Percentiles rank a stretch among this genome's conserved stretches.
Evolutionary conservation across 2,113 vertebrate species (phyloP).

Genomic region (Paraplagusia blochii): DNA sequence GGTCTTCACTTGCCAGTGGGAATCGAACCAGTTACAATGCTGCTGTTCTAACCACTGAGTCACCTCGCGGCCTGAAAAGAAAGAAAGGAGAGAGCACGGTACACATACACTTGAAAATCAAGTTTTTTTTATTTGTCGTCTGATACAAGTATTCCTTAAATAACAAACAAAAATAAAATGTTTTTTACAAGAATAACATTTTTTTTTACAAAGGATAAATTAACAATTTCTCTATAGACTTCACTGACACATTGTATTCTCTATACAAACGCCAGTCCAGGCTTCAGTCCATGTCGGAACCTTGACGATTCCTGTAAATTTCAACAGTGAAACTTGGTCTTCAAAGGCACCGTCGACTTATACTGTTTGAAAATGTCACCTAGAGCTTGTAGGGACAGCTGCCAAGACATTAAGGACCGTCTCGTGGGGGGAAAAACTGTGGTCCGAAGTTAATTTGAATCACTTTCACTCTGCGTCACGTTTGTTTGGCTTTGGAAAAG

Average conservation of each 20-base stretch:
- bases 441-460: constrained; percentile 63
- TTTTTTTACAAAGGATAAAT: constrained; percentile 81
- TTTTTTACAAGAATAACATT: constrained; percentile 66
- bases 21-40: too few relatives aligned
- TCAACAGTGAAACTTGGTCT: too few relatives aligned
- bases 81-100: not conserved
- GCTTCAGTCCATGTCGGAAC: not conserved
- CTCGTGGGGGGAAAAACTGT: constrained; percentile 22
- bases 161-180: constrained; percentile 69
- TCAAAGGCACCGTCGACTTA: not conserved
- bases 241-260: constrained; percentile 49
- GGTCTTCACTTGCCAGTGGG: too few relatives aligned
- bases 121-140: constrained; percentile 71
- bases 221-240: constrained; percentile 71
- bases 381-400: constrained; percentile 30
- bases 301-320: too few relatives aligned
- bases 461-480: constrained; percentile 51
- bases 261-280: constrained; percentile 49
- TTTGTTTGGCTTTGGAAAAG: constrained; percentile 61
- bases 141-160: constrained; percentile 82
- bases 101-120: constrained; percentile 42
- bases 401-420: constrained; percentile 39
- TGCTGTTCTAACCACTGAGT: too few relatives aligned
- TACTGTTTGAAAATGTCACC: constrained; percentile 54
- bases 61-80: too few relatives aligned